Evolutionary conservation across 2,113 vertebrate species (phyloP), one percentile per base, ranked within the genome.

Genomic region (Quiscalus mexicanus): DNA sequence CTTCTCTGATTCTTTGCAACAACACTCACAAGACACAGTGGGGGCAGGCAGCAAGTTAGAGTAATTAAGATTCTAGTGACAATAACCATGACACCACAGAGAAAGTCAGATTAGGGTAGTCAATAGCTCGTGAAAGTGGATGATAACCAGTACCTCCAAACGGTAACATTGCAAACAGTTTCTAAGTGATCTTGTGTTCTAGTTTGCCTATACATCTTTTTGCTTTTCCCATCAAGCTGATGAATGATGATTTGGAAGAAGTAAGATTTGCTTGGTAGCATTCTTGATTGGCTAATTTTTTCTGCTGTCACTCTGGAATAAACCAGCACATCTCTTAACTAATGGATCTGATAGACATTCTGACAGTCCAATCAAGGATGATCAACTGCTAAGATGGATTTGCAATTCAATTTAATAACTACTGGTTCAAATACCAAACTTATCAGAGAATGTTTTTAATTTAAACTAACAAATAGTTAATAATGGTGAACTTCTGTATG

Each of bases 331-430:
- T 62, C 31, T 93, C 47, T 59, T 75, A 91, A 56, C 30, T 91
- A 68, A 91, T 78, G 24, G 19, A 53, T 88, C 37, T 85, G 67
- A 52, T 50, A 64, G 53, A 65, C 12, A 83, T 87, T 95, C 69
- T 84, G 65, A 71, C 47, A 75, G 41, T 47, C 49, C 25, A 82
- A 7, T 87, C 44, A 60, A 56, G 55, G 69, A 91, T 71, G 33
- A 93, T 59, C 37, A 91, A 70, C 62, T 68, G 21, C 44, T 68
- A n/a, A 64, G 33, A 47, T 9, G 4, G 78, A 68, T 59, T 30
- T 4, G 6, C 30, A 59, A 24, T 82, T 78, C 76, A 81, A 56
- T 12, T 87, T 31, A 37, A 74, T 59, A 84, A 58, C 44, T 91
- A 37, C 16, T 35, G 21, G 12, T 81, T 80, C 50, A 87, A 84